A percentile compares a stretch with the other conserved stretches of the same genome.
These are phyloP conservation scores for Coregonus ussuriensis DNA, from an alignment of 2,797 vertebrate genomes.

Conservation along the genomic window DNA sequence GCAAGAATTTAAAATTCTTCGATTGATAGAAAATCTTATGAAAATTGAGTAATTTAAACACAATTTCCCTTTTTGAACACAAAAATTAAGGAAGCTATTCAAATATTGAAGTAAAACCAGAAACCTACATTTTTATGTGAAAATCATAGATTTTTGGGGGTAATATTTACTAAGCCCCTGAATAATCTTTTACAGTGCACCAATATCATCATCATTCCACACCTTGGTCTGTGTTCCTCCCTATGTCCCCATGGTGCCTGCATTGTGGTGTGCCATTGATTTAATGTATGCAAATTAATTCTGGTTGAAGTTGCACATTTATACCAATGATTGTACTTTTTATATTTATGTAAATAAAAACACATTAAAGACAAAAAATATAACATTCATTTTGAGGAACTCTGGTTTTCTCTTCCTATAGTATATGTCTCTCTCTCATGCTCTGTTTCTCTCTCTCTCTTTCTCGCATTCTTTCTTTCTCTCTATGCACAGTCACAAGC, in stretches of 20 bases:
- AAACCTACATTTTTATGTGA: no score
- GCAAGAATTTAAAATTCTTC: no score
- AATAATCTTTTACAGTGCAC: background rate
- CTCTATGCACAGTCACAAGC: no score
- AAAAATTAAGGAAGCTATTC: no score
- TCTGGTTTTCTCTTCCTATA: conserved; percentile 19
- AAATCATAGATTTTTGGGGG: no score
- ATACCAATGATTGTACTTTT: conserved; percentile 84
- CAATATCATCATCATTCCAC: conserved; percentile 20
- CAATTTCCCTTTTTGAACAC: background rate
- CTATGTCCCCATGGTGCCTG: conserved; percentile 69
- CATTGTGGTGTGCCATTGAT: conserved; percentile 70
- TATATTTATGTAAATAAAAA: conserved; percentile 82
- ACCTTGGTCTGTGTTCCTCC: conserved; percentile 4
- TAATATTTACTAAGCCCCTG: no score
- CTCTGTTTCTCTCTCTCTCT: background rate
- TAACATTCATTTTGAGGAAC: conserved; percentile 60
- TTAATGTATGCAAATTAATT: conserved; percentile 78
- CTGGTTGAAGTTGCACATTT: conserved; percentile 84
- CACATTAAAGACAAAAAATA: conserved; percentile 61
- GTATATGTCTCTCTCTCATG: background rate
- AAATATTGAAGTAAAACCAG: no score
- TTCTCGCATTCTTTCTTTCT: background rate
- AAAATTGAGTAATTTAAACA: no score
- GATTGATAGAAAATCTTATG: no score